Base-by-base conservation (phyloP, 2,113 vertebrate species). In the Misgurnus anguillicaudatus region DNA sequence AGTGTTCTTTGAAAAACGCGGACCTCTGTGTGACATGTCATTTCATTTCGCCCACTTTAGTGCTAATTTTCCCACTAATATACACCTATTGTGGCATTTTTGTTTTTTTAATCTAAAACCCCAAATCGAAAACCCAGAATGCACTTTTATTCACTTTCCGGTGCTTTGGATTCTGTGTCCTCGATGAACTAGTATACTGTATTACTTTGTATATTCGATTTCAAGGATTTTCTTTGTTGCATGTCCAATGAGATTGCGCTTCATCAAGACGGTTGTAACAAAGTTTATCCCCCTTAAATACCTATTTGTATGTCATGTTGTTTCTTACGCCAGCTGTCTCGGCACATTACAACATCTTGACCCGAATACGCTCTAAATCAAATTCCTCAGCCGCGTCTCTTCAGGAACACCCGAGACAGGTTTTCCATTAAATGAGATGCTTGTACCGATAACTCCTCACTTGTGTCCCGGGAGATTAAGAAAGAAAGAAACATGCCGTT, bases 41-140 rank as follows among this genome's bases (percentile, higher is more conserved):
- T 92, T 92, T 92, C 88, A 90, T 92, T 90, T 91, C 91, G 86
- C 92, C 92, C 92, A 93, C 92, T 94, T 92, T 89, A 91, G 89
- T 89, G 78, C 90, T 90, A 85, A 90, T 91, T 90, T 88, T 89
- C 89, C 87, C 89, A 89, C 91, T 90, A 91, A 89, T 87, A 87
- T 88, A 86, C 88, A 67, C 61, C 82, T 86, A 85, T 84, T 89
- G 90, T 89, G 85, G 85, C 83, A 83, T 85, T 87, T 90, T 90
- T 89, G 68, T 86, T 88, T 82, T 86, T 87, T 87, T 82, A 86
- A 82, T 17, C 87, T 88, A 90, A 91, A 90, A 86, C 87, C 88
- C 82, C 85, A 90, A 88, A 87, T 82, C 84, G 48, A 76, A 83
- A 78, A 76, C 68, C 65, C 65, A 77, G 41, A 67, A 77, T 76